A percentile compares a stretch with the other conserved stretches of the same genome.
phyloP scores from a whole-genome alignment of 2,797 vertebrate genomes.

The Lutjanus argentimaculatus region DNA sequence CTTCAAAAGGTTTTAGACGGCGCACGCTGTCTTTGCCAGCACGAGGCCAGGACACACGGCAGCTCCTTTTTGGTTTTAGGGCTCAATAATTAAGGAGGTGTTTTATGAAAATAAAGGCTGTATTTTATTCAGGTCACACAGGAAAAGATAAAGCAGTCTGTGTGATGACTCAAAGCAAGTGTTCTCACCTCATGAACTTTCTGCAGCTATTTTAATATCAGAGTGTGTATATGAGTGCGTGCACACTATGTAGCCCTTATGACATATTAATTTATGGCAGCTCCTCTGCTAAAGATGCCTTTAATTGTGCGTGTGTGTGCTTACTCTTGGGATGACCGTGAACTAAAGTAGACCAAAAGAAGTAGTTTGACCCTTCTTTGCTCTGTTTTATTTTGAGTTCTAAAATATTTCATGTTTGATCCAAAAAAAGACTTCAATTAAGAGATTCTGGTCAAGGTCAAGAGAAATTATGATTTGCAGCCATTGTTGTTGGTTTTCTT shows the following conservation, averaged over 20 bases:
- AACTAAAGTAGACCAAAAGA: constrained; percentile 19
- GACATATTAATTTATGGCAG: constrained; percentile 3
- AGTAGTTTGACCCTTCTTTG: constrained; percentile 9
- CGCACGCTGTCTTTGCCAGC: constrained; percentile 29
- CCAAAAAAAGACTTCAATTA: constrained; percentile 8
- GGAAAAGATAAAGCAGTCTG: constrained; percentile 42
- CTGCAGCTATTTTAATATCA: constrained; percentile 46
- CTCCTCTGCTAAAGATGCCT: constrained; percentile 11
- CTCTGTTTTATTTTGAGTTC: constrained; percentile 2
- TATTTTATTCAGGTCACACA: constrained; percentile 60
- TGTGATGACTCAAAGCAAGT: constrained; percentile 45
- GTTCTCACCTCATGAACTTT: constrained; percentile 42
- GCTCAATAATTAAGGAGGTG: constrained; percentile 61
- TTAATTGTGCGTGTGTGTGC: neutral
- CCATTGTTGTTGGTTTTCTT: too few relatives aligned
- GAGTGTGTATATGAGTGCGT: neutral
- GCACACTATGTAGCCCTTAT: neutral
- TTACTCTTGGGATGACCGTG: neutral
- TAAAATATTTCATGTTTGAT: constrained; percentile 20
- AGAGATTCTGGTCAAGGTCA: constrained; percentile 24
- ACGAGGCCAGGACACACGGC: constrained; percentile 31
- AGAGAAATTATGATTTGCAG: constrained; percentile 26
- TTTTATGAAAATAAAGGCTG: constrained; percentile 54
- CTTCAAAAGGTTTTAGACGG: constrained; percentile 59
- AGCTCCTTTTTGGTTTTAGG: constrained; percentile 45